These are phyloP conservation scores for Peromyscus maniculatus DNA, from an alignment of 2,113 vertebrate species.

Conservation along the genomic window DNA sequence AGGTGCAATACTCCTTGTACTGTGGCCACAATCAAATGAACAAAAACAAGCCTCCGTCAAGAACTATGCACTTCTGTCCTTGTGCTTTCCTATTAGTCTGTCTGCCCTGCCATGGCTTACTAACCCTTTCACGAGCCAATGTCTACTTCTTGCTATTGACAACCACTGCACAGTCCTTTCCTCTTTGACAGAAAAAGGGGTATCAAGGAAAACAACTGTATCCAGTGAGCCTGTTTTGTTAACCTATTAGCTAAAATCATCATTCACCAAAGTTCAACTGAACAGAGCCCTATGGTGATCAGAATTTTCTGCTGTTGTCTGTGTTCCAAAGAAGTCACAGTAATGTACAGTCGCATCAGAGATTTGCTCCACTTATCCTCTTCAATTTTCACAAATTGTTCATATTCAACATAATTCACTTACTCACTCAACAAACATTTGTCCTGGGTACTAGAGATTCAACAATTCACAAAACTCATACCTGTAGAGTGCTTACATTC, in stretches of 20 bases:
- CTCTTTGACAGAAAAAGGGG: conserved; percentile 45
- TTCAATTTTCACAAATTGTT: conserved; percentile 43
- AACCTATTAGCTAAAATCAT: conserved; percentile 60
- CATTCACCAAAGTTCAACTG: conserved; percentile 52
- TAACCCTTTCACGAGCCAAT: neutral
- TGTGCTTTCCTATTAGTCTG: conserved; percentile 42
- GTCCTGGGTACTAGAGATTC: conserved; percentile 20
- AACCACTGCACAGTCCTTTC: conserved; percentile 36
- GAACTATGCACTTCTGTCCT: conserved; percentile 10
- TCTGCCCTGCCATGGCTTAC: conserved; percentile 24
- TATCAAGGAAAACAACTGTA: conserved; percentile 20
- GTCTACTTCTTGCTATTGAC: neutral
- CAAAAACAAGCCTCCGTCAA: conserved; percentile 25
- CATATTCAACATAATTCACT: conserved; percentile 52
- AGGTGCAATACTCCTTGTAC: neutral
- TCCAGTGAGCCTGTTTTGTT: conserved; percentile 46
- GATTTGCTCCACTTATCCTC: conserved; percentile 49
- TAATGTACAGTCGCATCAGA: conserved; percentile 15
- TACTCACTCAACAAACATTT: conserved; percentile 42
- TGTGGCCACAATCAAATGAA: conserved; percentile 43
- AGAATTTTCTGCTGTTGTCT: conserved; percentile 64
- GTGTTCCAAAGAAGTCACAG: conserved; percentile 63
- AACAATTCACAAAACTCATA: conserved; percentile 31
- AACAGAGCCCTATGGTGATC: conserved; percentile 57
- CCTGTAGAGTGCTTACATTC: conserved; percentile 11